Evolutionary conservation across 2,797 vertebrate genomes (phyloP), one percentile per base, ranked within the genome.

Genomic region (Leptodactylus fallax): DNA sequence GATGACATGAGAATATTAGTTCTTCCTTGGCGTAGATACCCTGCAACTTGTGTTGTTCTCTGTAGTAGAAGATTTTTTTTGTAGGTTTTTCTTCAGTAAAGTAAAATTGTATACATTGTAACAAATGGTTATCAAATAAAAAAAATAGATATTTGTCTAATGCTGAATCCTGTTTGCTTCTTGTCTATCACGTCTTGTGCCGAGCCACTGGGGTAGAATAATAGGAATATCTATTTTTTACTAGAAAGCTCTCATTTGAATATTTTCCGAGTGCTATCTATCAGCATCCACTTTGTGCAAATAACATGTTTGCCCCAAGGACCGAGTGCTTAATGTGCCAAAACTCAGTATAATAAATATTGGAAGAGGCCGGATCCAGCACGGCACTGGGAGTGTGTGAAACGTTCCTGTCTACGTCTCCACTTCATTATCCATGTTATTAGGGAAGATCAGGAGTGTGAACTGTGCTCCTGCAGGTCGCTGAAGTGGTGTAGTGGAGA

Each of bases 271-370:
- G 85, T 25, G 67, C 58, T 51, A 63, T 87, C 79, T 82, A 63
- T 87, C 67, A 81, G 71, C 86, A 83, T 51, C 72, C 79, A 69
- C 81, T 87, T 87, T 83, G 51, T 27, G 83, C 76, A 63, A 83
- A 55, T 83, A 87, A 83, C 81, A 78, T 87, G 67, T 83, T 83
- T 87, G 72, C 86, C 86, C 86, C 49, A 65, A 83, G 86, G 86
- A 79, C 19, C 71, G 16, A 78, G 86, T 83, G 81, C 60, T 83
- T 83, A 87, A 87, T 83, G 80, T 87, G 81, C 79, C 86, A 87
- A 81, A 83, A 83, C 80, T 25, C 36, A 11, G 51, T 79, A 83
- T 69, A 56, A 78, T 78, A 87, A 83, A 87, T 87, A 87, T 65
- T 83, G 86, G 60, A 87, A 53, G 67, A 83, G 10, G 25, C 49